Evolutionary conservation across 2,888 invertebrate genomes (phyloP), one percentile per base, ranked within the genome.

Genomic region (Exephanes ischioxanthus): DNA sequence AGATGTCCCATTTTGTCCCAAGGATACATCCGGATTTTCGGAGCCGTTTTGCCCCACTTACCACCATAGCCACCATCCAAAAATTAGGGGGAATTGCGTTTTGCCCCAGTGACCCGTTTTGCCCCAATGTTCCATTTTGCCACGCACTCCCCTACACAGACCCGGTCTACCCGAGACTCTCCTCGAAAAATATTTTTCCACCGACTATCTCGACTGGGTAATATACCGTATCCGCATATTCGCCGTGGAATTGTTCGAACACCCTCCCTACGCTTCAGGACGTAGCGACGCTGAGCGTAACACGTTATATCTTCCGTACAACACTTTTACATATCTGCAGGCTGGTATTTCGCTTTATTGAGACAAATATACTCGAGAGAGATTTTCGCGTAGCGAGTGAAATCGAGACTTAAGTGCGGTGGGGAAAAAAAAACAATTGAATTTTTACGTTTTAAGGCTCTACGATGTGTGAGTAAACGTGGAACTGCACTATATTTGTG

Each of bases 151-250:
- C 9, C 5, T 9, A 48, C 45, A 16, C 45, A 26, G 58, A 26
- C 26, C 22, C 26, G 26, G 26, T 63, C 33, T 30, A 14, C 33
- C 3, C 37, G 14, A 71, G n/a, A 22, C 30, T 53, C 37, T 77
- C 37, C 55, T 53, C 48, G 70, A 48, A 71, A 79, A 79, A 79
- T 79, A 63, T 79, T 79, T 71, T 79, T 30, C 71, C 61, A 79
- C 61, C 63, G 33, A 41, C 48, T 22, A 61, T 22, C 58, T 55
- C 58, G 45, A 26, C 58, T 58, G 55, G 19, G 26, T 33, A 61
- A 70, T 78, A 22, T 58, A 58, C 26, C 58, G 58, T 48, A 61
- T 70, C 30, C 45, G 45, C 19, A 45, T 30, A 55, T 19, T 78
- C 41, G 55, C 48, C 19, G 33, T 33, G 67, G 16, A 58, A 78